A percentile compares a stretch with the other conserved stretches of the same genome.
Evolutionary conservation across 23 tunicate species (phyloP).

Genomic region (Ascidia mentula): DNA sequence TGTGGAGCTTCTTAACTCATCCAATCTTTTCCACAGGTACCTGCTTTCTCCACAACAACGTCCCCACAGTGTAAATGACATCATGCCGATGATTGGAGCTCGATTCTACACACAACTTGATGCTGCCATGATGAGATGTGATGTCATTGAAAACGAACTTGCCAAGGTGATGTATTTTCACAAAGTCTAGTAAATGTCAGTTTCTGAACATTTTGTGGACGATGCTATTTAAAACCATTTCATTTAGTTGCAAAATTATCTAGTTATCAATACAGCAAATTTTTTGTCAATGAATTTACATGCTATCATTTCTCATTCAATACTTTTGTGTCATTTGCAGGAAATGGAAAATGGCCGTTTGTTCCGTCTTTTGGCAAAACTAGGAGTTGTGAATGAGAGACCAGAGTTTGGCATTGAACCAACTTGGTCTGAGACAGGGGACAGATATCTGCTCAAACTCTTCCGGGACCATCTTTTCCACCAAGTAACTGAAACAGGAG

Average conservation of each 20-base stretch:
- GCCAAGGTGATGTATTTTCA: no score
- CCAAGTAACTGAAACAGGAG: constrained; percentile 86
- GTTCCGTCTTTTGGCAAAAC: constrained; percentile 76
- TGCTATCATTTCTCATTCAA: no score
- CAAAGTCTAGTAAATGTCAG: no score
- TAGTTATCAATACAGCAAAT: no score
- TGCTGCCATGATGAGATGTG: constrained; percentile 77
- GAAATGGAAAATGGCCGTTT: constrained; percentile 93
- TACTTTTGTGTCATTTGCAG: constrained; percentile 22
- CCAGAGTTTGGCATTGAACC: constrained; percentile 71
- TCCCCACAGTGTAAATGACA: constrained; percentile 76
- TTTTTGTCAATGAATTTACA: no score
- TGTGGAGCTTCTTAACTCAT: no score
- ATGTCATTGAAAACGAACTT: constrained; percentile 91
- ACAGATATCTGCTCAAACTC: constrained; percentile 79
- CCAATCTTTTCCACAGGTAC: constrained; percentile 45
- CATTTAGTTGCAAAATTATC: no score
- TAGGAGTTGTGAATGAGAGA: constrained; percentile 76
- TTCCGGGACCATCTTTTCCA: constrained; percentile 95
- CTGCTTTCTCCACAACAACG: constrained; percentile 77
- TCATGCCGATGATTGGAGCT: constrained; percentile 99
- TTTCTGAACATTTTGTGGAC: no score
- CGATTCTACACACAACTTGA: constrained; percentile 93
- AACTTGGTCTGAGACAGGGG: constrained; percentile 97
- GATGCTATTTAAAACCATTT: no score